Base-by-base conservation (phyloP, 2,113 vertebrate genomes). In the Philantomba maxwellii region DNA sequence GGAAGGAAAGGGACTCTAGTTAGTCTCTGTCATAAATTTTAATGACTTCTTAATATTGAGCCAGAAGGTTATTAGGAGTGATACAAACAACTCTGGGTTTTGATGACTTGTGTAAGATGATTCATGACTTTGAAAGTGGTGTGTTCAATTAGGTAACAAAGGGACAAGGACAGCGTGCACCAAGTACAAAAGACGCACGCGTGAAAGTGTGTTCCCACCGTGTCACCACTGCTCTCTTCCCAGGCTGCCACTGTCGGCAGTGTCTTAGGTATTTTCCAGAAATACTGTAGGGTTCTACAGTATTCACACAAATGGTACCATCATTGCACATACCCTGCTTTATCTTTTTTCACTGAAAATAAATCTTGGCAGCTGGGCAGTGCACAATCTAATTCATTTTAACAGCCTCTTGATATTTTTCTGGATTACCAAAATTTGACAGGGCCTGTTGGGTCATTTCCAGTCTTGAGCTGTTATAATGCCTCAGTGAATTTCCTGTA, bases 141-240 rank as follows among this genome's bases (percentile, higher is more conserved):
- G 36, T 92, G 96, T 96, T 93, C 70, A 95, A 60, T 55, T 62
- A 80, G 30, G 21, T 39, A 55, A 23, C 87, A 75, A 90, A 96
- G 88, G 33, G 39, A 66, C 43, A 47, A 51, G 25, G 21, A 23
- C 33, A 92, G 47, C 53, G 43, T 58, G 33, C 75, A 60, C 7
- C 64, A 80, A 53, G 25, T 49, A 43, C 33, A 93, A 77, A 81
- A 89, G 39, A n/a, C 33, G 7, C 3, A 12, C 49, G 26, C 16
- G 25, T 57, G 62, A 25, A 47, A 86, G 13, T 64, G 21, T 45
- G 77, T 39, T 33, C 10, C 78, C 23, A 12, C 15, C n/a, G 19
- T 87, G 26, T n/a, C 55, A 3, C 45, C 16, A 43, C 15, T 80
- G 28, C 43, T 39, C n/a, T 75, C 30, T 43, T 25, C 26, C 23